Evolutionary conservation across 2,888 invertebrate genomes (phyloP).

Genomic region (Ligdia adustata): DNA sequence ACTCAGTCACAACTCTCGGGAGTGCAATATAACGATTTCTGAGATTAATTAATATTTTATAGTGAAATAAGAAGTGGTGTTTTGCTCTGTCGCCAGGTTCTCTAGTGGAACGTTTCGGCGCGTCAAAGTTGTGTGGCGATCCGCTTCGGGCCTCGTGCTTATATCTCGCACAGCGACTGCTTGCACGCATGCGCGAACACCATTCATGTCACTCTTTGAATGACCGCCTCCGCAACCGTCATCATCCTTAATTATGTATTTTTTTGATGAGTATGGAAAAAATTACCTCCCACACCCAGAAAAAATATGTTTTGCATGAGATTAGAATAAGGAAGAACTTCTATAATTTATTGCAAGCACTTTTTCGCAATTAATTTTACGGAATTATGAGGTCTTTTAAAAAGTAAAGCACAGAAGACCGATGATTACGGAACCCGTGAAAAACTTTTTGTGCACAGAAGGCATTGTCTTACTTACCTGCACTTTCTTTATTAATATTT

Average conservation of each 20-base stretch:
- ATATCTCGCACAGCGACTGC: conserved; percentile 64
- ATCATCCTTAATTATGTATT: conserved; percentile 42
- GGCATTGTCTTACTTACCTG: no score
- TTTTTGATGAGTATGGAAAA: no score
- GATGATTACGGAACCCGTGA: no score
- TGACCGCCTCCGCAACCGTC: conserved; percentile 73
- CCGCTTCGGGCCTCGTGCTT: conserved; percentile 67
- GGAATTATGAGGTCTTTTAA: no score
- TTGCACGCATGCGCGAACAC: conserved; percentile 66
- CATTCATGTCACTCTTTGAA: conserved; percentile 77
- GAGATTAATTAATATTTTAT: background rate
- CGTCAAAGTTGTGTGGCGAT: conserved; percentile 77
- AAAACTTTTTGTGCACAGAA: no score
- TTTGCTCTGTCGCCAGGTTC: conserved; percentile 48
- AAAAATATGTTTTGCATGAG: no score
- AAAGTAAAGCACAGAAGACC: no score
- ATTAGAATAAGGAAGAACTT: no score
- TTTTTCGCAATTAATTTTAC: no score
- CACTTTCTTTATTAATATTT: no score
- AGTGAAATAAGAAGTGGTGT: conserved; percentile 40
- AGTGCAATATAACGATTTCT: conserved; percentile 3
- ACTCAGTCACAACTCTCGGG: conserved; percentile 54
- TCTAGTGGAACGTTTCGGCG: conserved; percentile 71
- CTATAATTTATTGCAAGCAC: no score
- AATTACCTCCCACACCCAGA: no score